phyloP scores from a whole-genome alignment of 2,888 invertebrate species.

The Aproaerema taeniolella region DNA sequence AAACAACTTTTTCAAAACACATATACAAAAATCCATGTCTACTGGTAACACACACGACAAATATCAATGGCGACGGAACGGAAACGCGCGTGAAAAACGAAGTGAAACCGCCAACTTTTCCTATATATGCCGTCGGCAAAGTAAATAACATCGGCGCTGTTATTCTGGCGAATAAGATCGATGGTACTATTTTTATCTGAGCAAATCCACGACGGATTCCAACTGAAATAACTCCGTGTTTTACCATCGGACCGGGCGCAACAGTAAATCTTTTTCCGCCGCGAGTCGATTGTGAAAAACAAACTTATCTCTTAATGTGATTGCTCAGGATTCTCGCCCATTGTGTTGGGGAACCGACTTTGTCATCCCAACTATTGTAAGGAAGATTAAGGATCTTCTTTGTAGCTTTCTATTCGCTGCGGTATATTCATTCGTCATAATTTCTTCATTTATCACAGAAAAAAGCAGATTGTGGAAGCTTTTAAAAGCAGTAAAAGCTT shows the following conservation, averaged over 20 bases:
- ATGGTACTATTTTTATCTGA: slow-evolving; percentile 68
- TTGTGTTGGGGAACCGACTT: too few relatives aligned
- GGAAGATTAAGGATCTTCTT: too few relatives aligned
- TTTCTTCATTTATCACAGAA: too few relatives aligned
- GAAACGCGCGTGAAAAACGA: background rate
- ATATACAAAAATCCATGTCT: too few relatives aligned
- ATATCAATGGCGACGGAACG: too few relatives aligned
- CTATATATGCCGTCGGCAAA: slow-evolving; percentile 43
- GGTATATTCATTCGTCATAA: too few relatives aligned
- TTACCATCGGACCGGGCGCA: slow-evolving; percentile 47
- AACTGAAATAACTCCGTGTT: slow-evolving; percentile 65
- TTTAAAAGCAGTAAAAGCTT: too few relatives aligned
- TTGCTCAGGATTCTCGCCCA: background rate
- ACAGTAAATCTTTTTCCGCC: slow-evolving; percentile 62
- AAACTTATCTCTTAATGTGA: slow-evolving; percentile 39
- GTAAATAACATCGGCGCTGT: slow-evolving; percentile 51
- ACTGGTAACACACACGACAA: too few relatives aligned
- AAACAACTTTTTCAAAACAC: too few relatives aligned
- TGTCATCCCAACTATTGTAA: too few relatives aligned
- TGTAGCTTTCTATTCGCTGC: too few relatives aligned
- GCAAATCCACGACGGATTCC: slow-evolving; percentile 68
- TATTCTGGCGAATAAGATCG: slow-evolving; percentile 64
- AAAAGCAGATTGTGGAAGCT: too few relatives aligned
- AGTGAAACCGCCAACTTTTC: slow-evolving; percentile 32
- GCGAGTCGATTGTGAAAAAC: slow-evolving; percentile 60